Conservation (phyloP, 2,888 invertebrate species). For the Drosophila mimica region DNA sequence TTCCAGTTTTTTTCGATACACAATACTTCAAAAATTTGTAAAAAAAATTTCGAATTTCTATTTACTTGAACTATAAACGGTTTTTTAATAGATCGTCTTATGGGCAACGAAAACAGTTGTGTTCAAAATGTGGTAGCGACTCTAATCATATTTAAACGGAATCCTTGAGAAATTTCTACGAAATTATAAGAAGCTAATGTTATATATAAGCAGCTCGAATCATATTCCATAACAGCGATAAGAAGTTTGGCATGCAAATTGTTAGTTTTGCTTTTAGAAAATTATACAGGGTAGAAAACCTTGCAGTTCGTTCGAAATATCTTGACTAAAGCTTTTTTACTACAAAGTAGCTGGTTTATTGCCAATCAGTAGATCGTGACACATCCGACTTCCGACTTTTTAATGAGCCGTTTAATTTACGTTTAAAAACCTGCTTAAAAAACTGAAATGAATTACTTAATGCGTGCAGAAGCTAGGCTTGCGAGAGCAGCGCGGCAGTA, state of each 20-base stretch:
- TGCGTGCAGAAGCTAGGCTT: not conserved
- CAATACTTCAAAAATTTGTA: constrained; percentile 28
- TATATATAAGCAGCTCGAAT: not conserved
- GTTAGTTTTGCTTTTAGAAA: not conserved
- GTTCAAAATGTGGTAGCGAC: not conserved
- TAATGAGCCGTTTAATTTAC: constrained; percentile 1
- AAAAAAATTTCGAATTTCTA: not conserved
- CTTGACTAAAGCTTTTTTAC: not conserved
- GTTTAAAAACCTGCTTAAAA: not conserved
- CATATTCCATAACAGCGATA: not conserved
- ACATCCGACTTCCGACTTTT: constrained; percentile 17
- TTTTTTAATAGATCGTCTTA: not conserved
- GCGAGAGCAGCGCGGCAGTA: not conserved
- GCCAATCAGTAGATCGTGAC: constrained; percentile 28
- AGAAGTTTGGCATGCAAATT: not conserved
- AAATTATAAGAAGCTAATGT: not conserved
- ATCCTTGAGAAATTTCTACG: not conserved
- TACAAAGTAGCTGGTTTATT: constrained; percentile 16
- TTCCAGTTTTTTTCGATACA: constrained; percentile 36
- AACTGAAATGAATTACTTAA: not conserved
- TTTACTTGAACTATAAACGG: constrained; percentile 9
- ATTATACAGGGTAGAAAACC: no score
- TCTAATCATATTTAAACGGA: not conserved
- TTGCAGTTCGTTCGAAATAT: not conserved
- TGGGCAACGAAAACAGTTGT: not conserved